phyloP scores from a whole-genome alignment of 2,888 invertebrate species.

The Galeruca laticollis region DNA sequence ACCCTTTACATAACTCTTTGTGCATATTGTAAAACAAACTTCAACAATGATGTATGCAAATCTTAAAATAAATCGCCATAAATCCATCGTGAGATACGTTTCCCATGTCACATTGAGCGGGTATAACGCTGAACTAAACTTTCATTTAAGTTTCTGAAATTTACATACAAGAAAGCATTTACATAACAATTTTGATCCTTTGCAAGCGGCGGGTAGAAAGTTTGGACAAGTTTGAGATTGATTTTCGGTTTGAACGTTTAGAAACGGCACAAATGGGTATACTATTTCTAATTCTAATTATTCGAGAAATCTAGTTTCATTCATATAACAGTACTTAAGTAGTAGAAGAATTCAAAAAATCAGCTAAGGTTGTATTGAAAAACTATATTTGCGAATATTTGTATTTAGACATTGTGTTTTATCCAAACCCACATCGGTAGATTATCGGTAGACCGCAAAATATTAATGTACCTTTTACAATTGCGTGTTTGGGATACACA shows the following conservation, averaged over 20 bases:
- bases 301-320: too few relatives aligned
- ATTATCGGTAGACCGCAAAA: too few relatives aligned
- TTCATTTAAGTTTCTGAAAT: constrained; percentile 47
- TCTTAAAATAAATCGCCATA: constrained; percentile 35
- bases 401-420: too few relatives aligned
- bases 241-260: constrained; percentile 25
- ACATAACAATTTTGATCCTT: constrained; percentile 47
- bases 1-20: constrained; percentile 30
- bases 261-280: background rate
- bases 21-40: constrained; percentile 27
- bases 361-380: too few relatives aligned
- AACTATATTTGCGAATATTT: too few relatives aligned
- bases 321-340: too few relatives aligned
- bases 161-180: constrained; percentile 47
- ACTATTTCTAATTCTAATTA: background rate
- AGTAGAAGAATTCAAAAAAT: too few relatives aligned
- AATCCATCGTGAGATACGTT: constrained; percentile 40
- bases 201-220: constrained; percentile 35
- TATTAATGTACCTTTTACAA: too few relatives aligned
- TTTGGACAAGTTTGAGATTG: constrained; percentile 37
- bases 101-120: constrained; percentile 46
- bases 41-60: constrained; percentile 42
- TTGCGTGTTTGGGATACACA: too few relatives aligned
- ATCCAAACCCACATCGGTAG: too few relatives aligned
- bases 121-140: constrained; percentile 42